Evolutionary conservation across 2,888 invertebrate genomes (phyloP), one percentile per base, ranked within the genome.

Genomic region (Metacarcinus magister): DNA sequence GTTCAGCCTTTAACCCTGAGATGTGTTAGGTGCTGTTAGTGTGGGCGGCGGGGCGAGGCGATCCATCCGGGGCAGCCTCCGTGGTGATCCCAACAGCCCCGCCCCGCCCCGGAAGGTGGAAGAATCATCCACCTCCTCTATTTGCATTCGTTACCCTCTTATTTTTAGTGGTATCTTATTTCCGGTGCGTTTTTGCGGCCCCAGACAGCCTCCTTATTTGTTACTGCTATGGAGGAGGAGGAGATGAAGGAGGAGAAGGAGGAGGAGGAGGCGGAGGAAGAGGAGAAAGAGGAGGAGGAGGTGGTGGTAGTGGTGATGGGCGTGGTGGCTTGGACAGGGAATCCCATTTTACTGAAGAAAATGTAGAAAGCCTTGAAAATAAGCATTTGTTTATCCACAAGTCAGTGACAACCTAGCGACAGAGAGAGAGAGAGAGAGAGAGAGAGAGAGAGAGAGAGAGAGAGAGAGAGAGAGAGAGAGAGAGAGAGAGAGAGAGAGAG

Each of bases 1-100:
- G 87, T 39, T 87, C 87, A 87, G 87, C 87, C 87, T 87, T 87
- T 87, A 87, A 87, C 87, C 87, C 87, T 39, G 87, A 87, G 87
- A 87, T 39, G 87, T 10, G 32, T 82, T 32, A 87, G 87, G 13
- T 13, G 87, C 5, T 87, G 87, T 87, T 87, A 87, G 87, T n/a
- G 87, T 87, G 87, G 87, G 87, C 87, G 39, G 87, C 87, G 87
- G 87, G 87, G 87, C 87, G 87, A 87, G 39, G 87, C 87, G 87
- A 39, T 32, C 87, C 87, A 39, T 87, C 87, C 87, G 87, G 87
- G 87, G 87, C 87, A 87, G 32, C 87, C 32, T 87, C 39, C 32
- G 39, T 2, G 87, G 87, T 87, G 87, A 87, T 87, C 87, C 39
- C 23, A 5, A 4, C 19, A 16, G 23, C 67, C 39, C 16, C 0